Evolutionary conservation across 2,113 vertebrate genomes (phyloP).

Genomic region (Tor tambroides): DNA sequence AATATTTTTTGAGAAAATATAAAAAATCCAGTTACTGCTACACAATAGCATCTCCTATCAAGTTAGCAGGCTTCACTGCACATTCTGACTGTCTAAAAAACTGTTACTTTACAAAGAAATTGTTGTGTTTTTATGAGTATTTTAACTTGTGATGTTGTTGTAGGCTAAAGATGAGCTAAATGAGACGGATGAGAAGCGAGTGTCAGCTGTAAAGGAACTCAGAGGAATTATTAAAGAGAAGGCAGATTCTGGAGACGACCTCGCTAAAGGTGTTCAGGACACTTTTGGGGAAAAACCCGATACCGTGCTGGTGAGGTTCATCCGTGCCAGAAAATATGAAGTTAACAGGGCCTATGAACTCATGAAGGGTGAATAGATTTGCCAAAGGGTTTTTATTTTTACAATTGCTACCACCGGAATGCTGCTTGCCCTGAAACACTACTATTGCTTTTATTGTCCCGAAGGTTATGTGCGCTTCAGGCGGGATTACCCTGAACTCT

Average conservation of each 20-base stretch:
- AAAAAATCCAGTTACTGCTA: not conserved
- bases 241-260: constrained; percentile 78
- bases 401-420: not conserved
- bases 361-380: constrained; percentile 82
- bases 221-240: constrained; percentile 81
- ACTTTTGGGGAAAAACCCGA: constrained; percentile 80
- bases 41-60: not conserved
- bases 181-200: constrained; percentile 86
- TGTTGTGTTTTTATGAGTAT: not conserved
- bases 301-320: constrained; percentile 86
- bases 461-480: constrained; percentile 94
- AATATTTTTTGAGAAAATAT: not conserved
- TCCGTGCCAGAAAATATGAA: constrained; percentile 92
- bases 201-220: constrained; percentile 81
- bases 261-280: constrained; percentile 82
- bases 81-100: not conserved
- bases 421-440: not conserved
- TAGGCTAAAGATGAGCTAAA: constrained; percentile 97
- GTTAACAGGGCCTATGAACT: constrained; percentile 87
- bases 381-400: not conserved
- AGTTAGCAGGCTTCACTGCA: not conserved
- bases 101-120: not conserved
- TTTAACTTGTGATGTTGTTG: constrained; percentile 5
- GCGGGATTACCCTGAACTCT: constrained; percentile 94
- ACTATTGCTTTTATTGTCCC: not conserved